Percentiles rank a stretch among this genome's conserved stretches.
phyloP scores from a whole-genome alignment of 2,888 invertebrate species.

The Scrobipalpa atriplicella region DNA sequence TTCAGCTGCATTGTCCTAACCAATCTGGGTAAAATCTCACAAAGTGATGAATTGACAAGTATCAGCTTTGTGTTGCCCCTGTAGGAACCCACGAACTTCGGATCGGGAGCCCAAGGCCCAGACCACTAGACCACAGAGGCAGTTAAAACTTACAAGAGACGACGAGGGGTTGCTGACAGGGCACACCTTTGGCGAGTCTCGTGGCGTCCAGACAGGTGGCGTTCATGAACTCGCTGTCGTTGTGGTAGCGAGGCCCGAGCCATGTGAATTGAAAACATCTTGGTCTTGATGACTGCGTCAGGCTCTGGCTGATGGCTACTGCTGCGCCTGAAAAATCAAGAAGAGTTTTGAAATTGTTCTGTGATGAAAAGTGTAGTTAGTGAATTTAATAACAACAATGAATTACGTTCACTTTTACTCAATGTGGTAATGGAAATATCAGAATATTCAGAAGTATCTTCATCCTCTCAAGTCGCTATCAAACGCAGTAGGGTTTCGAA shows the following conservation, averaged over 20 bases:
- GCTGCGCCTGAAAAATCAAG: slow-evolving; percentile 43
- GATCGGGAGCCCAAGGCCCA: not conserved
- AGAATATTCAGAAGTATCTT: too few relatives aligned
- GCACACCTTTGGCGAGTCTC: slow-evolving; percentile 77
- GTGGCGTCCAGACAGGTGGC: slow-evolving; percentile 82
- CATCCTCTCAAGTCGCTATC: too few relatives aligned
- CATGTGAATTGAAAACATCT: slow-evolving; percentile 87
- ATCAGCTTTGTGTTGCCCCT: too few relatives aligned
- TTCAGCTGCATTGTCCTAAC: too few relatives aligned
- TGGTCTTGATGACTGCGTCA: slow-evolving; percentile 35
- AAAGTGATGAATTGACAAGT: too few relatives aligned
- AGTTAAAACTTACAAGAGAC: slow-evolving; percentile 79
- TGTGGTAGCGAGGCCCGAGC: slow-evolving; percentile 85
- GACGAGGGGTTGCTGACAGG: slow-evolving; percentile 85
- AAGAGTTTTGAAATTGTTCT: too few relatives aligned
- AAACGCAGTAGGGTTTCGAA: not conserved
- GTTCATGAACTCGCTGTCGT: slow-evolving; percentile 76
- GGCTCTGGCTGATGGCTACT: slow-evolving; percentile 43
- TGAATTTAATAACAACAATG: too few relatives aligned
- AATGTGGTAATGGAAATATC: too few relatives aligned
- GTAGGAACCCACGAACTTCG: too few relatives aligned
- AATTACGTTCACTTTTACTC: too few relatives aligned
- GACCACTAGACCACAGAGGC: not conserved
- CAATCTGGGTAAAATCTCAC: too few relatives aligned
- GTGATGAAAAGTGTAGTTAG: too few relatives aligned